phyloP scores from a whole-genome alignment of 2,113 vertebrate species.

The Oryzias javanicus region DNA sequence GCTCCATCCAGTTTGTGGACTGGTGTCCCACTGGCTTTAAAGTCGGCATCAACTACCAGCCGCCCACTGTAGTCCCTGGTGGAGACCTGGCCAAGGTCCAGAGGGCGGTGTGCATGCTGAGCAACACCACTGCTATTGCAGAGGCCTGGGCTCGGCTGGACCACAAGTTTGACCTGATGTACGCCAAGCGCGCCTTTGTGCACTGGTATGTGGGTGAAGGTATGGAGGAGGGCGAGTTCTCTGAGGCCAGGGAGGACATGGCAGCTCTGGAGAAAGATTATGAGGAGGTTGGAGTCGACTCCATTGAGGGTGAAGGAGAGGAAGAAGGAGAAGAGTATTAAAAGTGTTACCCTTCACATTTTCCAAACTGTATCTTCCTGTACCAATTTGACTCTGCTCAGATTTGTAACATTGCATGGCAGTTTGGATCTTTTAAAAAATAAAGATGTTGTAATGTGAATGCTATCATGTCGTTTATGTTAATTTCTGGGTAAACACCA shows the following conservation, averaged over 20 bases:
- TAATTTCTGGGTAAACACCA: not conserved
- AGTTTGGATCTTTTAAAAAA: slow-evolving; percentile 31
- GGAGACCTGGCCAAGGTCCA: slow-evolving; percentile 80
- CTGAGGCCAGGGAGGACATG: slow-evolving; percentile 62
- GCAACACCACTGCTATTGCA: slow-evolving; percentile 82
- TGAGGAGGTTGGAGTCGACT: slow-evolving; percentile 84
- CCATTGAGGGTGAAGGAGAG: slow-evolving; percentile 85
- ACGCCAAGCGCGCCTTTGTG: slow-evolving; percentile 82
- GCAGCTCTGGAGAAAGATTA: slow-evolving; percentile 69
- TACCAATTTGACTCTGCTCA: slow-evolving; percentile 4
- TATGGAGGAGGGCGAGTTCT: slow-evolving; percentile 80
- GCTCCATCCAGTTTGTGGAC: slow-evolving; percentile 81
- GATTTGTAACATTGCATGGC: slow-evolving; percentile 8
- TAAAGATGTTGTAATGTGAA: slow-evolving; percentile 24
- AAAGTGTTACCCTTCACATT: slow-evolving; percentile 5
- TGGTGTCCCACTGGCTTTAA: slow-evolving; percentile 84
- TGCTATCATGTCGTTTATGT: slow-evolving; percentile 4
- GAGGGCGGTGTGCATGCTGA: slow-evolving; percentile 83
- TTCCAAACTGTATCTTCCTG: slow-evolving; percentile 8
- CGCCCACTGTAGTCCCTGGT: slow-evolving; percentile 57
- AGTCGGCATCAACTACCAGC: slow-evolving; percentile 67
- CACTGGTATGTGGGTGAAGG: slow-evolving; percentile 85
- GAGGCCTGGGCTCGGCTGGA: slow-evolving; percentile 85
- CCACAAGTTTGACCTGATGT: slow-evolving; percentile 84
- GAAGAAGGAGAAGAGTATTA: slow-evolving; percentile 82